phyloP scores from a whole-genome alignment of 2,797 vertebrate species.

The Paramormyrops hopkinsi region DNA sequence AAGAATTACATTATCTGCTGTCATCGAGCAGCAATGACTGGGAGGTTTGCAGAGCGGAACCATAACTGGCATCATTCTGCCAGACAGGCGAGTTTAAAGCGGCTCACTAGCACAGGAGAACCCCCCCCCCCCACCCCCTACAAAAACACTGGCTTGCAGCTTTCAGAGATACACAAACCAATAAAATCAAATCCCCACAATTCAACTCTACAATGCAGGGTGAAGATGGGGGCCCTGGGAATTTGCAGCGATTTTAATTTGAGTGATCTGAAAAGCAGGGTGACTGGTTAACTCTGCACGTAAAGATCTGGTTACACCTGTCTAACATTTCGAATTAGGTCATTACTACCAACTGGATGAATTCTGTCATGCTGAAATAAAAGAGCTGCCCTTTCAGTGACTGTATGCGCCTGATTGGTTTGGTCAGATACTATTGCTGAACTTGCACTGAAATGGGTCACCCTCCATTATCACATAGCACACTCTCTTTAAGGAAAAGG shows the following conservation, averaged over 20 bases:
- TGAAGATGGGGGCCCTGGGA: not conserved
- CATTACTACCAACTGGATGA: not conserved
- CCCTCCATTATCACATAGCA: not conserved
- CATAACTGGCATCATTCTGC: not conserved
- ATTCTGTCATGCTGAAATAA: not conserved
- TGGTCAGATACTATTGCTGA: not conserved
- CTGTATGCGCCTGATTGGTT: not conserved
- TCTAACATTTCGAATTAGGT: not conserved
- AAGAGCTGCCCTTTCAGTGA: not conserved
- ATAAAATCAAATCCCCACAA: not conserved
- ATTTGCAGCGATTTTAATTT: not conserved
- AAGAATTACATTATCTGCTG: not conserved
- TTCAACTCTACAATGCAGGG: not conserved
- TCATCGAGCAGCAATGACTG: not conserved
- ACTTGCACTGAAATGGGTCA: not conserved
- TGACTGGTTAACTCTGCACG: not conserved
- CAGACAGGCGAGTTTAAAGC: not conserved
- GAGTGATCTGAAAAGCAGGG: not conserved
- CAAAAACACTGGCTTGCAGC: not conserved
- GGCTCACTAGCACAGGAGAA: not conserved
- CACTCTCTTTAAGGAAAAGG: not conserved
- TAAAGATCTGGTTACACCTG: not conserved
- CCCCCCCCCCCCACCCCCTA: too few relatives aligned
- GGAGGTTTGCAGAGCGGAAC: not conserved
- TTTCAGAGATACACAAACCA: not conserved